A percentile compares a stretch with the other conserved stretches of the same genome.
phyloP scores from a whole-genome alignment of 2,113 vertebrate genomes.

The Coryphaenoides rupestris region DNA sequence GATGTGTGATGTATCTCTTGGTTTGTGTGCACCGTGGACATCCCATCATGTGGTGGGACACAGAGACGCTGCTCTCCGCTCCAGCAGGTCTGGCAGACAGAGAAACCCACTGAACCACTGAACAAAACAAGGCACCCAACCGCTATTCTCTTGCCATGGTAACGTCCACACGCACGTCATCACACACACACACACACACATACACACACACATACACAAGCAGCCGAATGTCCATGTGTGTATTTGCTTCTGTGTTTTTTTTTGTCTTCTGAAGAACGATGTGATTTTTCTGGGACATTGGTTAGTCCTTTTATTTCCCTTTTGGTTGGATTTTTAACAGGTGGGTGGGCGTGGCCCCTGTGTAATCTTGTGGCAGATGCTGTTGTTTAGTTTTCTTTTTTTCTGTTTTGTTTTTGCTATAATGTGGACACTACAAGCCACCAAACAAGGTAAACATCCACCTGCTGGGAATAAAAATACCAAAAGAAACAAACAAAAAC shows the following conservation, averaged over 20 bases:
- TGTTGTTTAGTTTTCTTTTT: conserved; percentile 21
- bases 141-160: conserved; percentile 70
- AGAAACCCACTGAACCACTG: conserved; percentile 61
- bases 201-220: conserved; percentile 24
- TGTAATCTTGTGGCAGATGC: conserved; percentile 33
- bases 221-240: conserved; percentile 36
- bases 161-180: neutral
- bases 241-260: neutral
- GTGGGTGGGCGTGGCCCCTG: conserved; percentile 54
- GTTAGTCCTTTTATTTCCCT: conserved; percentile 14
- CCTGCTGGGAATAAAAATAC: conserved; percentile 36
- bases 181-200: neutral
- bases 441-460: conserved; percentile 65
- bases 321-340: conserved; percentile 20
- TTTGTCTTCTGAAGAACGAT: conserved; percentile 19
- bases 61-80: conserved; percentile 31
- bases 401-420: conserved; percentile 61
- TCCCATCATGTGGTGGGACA: conserved; percentile 25
- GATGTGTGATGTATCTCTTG: conserved; percentile 74
- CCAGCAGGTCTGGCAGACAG: conserved; percentile 51
- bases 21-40: conserved; percentile 23
- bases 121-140: conserved; percentile 82
- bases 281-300: conserved; percentile 39
- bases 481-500: conserved; percentile 40
- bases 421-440: conserved; percentile 69